Evolutionary conservation across 2,888 invertebrate genomes (phyloP), one percentile per base, ranked within the genome.

Genomic region (Catocala sponsa): DNA sequence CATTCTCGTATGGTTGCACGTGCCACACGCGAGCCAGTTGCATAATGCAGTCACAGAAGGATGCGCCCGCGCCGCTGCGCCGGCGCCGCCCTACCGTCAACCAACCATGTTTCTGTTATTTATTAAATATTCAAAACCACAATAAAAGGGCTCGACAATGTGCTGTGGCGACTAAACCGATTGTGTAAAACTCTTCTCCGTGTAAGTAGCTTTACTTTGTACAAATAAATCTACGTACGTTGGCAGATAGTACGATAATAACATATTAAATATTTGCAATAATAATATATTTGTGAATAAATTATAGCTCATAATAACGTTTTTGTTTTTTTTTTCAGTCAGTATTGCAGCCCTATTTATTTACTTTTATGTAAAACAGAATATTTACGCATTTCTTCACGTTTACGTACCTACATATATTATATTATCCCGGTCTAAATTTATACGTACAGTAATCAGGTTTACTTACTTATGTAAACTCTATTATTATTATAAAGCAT

Each of bases 41-140:
- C 87, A 83, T 87, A 81, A 86, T 82, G 77, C 69, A 79, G 84
- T 87, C 83, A 86, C 86, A 85, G 78, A 70, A 78, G 78, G 65
- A 49, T 83, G 87, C 83, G 71, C 75, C 63, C 65, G 74, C 78
- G 74, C 76, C 77, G 78, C 78, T 75, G 9, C 35, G 6, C 76
- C 64, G 66, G 74, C 78, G 73, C 76, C 78, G 78, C 79, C 76
- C 80, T 71, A 69, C 58, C 66, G 59, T 57, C 63, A 63, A 52
- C 43, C 60, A 15, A 9, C 32, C 48, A 54, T 53, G 63, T 63
- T 62, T 51, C 56, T 69, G 62, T 64, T 66, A 59, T 50, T 57
- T 38, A 15, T 53, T 53, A 47, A 47, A 47, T 49, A 52, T 59
- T 56, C n/a, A 11, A 60, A 49, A 33, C 13, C 11, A 5, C 46